A percentile compares a stretch with the other conserved stretches of the same genome.
Evolutionary conservation across 1,140 invertebrate species (phyloP).

Genomic region (silkworm (Bombyx mori)): ASM3026992v2 NC_085118.1:9040001-9040500

Average conservation of each 20-base stretch:
- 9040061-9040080: conserved; percentile 61
- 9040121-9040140: conserved; percentile 58
- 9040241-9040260: neutral
- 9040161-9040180: conserved; percentile 51
- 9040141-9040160: conserved; percentile 65
- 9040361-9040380: conserved; percentile 39
- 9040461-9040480: conserved; percentile 51
- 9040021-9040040: conserved; percentile 65
- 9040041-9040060: conserved; percentile 59
- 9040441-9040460: conserved; percentile 52
- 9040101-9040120: conserved; percentile 57
- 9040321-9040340: conserved; percentile 21
- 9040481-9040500: conserved; percentile 36
- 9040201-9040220: conserved; percentile 19
- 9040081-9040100: conserved; percentile 56
- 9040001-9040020: conserved; percentile 64
- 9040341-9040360: conserved; percentile 26
- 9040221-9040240: neutral
- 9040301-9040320: too few species aligned
- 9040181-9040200: conserved; percentile 44
- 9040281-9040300: too few species aligned
- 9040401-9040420: conserved; percentile 57
- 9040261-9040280: too few species aligned
- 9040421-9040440: conserved; percentile 50
- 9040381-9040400: conserved; percentile 60